phyloP scores from a whole-genome alignment of 2,113 vertebrate species.

The Sapajus apella region DNA sequence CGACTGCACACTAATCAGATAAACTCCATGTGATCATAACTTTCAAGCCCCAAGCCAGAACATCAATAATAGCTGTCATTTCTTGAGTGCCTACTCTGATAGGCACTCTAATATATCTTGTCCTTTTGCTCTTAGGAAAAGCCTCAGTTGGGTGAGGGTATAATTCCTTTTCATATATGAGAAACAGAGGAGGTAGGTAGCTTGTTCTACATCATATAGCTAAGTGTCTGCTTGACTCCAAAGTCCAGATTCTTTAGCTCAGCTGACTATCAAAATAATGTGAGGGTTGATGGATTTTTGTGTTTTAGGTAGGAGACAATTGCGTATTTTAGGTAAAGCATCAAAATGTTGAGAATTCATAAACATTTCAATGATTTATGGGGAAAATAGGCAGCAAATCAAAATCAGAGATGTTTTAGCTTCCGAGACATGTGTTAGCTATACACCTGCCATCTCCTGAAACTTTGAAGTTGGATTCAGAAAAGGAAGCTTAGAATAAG shows the following conservation, averaged over 20 bases:
- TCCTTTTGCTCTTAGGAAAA: neutral
- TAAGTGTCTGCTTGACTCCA: neutral
- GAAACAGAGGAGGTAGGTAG: neutral
- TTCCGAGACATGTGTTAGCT: neutral
- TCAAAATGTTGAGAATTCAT: constrained; percentile 16
- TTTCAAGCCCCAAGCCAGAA: neutral
- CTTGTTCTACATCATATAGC: neutral
- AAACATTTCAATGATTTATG: neutral
- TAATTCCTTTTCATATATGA: constrained; percentile 9
- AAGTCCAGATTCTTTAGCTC: neutral
- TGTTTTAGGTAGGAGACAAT: neutral
- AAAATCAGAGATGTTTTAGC: constrained; percentile 2
- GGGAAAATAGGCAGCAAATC: neutral
- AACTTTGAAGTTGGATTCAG: neutral
- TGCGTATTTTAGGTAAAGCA: neutral
- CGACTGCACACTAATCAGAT: neutral
- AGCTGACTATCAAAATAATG: neutral
- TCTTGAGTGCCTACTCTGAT: neutral
- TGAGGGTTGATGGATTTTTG: neutral
- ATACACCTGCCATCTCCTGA: neutral
- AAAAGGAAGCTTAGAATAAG: neutral
- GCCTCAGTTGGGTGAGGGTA: neutral
- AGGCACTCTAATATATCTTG: neutral
- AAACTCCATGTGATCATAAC: neutral
- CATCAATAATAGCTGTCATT: neutral